phyloP scores from a whole-genome alignment of 2,888 invertebrate genomes.

The Morinoia aosen region DNA sequence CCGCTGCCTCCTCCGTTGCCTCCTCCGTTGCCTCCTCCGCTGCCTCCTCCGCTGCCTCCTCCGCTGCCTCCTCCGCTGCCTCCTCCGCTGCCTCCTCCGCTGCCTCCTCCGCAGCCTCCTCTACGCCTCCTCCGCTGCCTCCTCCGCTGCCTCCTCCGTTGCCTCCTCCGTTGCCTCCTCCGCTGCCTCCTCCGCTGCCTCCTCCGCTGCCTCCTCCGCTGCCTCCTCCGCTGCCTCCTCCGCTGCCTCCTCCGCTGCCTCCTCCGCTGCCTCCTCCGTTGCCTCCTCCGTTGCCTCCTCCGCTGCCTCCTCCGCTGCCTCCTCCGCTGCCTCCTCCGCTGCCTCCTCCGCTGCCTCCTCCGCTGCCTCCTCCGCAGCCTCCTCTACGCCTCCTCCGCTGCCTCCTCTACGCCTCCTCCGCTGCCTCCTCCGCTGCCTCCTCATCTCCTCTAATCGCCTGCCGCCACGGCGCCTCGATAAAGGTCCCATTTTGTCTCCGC shows the following conservation, averaged over 20 bases:
- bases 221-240: background rate
- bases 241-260: background rate
- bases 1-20: too few species aligned
- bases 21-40: background rate
- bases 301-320: background rate
- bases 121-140: background rate
- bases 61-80: background rate
- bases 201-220: background rate
- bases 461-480: slow-evolving; percentile 18
- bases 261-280: too few species aligned
- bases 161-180: background rate
- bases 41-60: background rate
- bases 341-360: too few species aligned
- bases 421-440: background rate
- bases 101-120: too few species aligned
- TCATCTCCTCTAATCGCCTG: background rate
- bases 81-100: background rate
- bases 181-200: background rate
- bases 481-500: slow-evolving; percentile 49
- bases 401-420: background rate
- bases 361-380: too few species aligned
- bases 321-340: background rate
- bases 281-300: background rate
- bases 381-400: background rate
- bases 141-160: background rate